A percentile compares a stretch with the other conserved stretches of the same genome.
phyloP scores from a whole-genome alignment of 2,888 invertebrate species.

The Himalopsyche tibetana region DNA sequence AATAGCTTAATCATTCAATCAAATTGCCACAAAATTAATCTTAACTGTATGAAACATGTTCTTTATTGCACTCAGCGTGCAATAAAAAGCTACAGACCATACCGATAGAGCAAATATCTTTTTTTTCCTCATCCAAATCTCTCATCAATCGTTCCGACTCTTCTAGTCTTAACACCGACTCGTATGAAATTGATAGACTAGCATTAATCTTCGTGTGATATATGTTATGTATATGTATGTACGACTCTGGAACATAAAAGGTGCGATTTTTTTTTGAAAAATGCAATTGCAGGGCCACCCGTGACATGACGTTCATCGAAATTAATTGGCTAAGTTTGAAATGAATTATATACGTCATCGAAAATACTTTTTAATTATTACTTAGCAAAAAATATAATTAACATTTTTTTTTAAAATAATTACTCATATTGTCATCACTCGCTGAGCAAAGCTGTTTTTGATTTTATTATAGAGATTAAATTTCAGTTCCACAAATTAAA shows the following conservation, averaged over 20 bases:
- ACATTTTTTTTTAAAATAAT: not conserved
- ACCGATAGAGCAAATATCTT: slow-evolving; percentile 18
- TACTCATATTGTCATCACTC: no score
- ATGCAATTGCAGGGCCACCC: slow-evolving; percentile 34
- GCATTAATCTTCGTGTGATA: slow-evolving; percentile 10
- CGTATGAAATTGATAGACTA: slow-evolving; percentile 7
- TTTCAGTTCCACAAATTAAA: no score
- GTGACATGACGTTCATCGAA: not conserved
- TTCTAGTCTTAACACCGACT: slow-evolving; percentile 3
- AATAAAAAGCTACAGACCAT: slow-evolving; percentile 11
- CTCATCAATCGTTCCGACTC: slow-evolving; percentile 21
- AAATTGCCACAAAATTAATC: no score
- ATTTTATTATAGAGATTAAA: no score
- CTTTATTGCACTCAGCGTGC: not conserved
- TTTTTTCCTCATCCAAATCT: not conserved
- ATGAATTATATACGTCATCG: not conserved
- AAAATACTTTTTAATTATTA: not conserved
- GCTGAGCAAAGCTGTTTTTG: no score
- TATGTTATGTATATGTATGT: no score
- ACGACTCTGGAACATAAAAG: not conserved
- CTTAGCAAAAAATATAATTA: not conserved
- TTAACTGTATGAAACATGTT: no score
- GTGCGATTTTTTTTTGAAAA: not conserved
- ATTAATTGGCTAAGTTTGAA: not conserved
- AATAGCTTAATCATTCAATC: no score